A percentile compares a stretch with the other conserved stretches of the same genome.
phyloP scores from a whole-genome alignment of 1,140 invertebrate species.

The Penaeus chinensis region DNA sequence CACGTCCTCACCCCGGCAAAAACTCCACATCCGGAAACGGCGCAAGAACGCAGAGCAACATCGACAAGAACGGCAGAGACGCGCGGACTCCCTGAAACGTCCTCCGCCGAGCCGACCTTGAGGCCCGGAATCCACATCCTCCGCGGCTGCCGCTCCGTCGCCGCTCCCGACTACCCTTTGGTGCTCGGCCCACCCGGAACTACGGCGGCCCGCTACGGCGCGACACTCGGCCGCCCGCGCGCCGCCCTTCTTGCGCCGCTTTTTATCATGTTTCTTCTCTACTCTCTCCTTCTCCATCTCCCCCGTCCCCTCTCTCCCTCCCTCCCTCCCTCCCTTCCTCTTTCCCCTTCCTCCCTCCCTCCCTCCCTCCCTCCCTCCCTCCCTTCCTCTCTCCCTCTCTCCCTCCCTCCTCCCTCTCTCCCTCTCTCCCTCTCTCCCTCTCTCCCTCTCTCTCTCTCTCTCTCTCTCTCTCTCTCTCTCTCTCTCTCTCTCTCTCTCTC shows the following conservation, averaged over 20 bases:
- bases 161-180: too few species aligned
- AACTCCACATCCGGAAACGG: too few species aligned
- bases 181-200: too few species aligned
- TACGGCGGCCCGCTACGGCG: neutral
- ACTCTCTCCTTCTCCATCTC: neutral
- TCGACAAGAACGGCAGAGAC: too few species aligned
- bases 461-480: too few species aligned
- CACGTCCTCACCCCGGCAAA: too few species aligned
- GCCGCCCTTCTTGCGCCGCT: constrained; percentile 30
- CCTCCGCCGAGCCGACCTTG: too few species aligned
- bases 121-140: too few species aligned
- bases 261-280: neutral
- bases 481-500: too few species aligned
- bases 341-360: neutral
- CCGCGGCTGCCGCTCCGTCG: too few species aligned
- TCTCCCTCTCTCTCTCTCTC: neutral
- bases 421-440: neutral
- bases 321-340: neutral
- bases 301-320: neutral
- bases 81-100: too few species aligned
- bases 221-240: neutral
- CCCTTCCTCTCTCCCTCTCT: neutral
- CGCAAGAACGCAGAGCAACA: too few species aligned
- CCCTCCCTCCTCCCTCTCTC: neutral
- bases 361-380: neutral